phyloP scores from a whole-genome alignment of 2,888 invertebrate genomes.

The Brassicogethes aeneus region DNA sequence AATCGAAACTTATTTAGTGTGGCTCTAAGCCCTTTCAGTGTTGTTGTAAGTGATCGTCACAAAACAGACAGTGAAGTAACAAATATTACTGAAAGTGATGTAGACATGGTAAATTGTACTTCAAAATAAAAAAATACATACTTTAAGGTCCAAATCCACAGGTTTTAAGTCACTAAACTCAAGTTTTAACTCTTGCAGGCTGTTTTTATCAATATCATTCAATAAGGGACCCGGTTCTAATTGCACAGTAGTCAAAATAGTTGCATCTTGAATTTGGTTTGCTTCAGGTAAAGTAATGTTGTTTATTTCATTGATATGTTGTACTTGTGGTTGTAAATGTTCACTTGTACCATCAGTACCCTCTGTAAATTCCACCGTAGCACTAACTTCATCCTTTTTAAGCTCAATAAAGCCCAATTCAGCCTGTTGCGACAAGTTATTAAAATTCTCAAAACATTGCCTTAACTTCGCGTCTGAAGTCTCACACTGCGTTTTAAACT shows the following conservation, averaged over 20 bases:
- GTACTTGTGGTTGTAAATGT: conserved; percentile 5
- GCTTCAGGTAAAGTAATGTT: conserved; percentile 9
- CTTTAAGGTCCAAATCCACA: conserved; percentile 20
- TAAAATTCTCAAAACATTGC: conserved; percentile 33
- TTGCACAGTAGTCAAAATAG: conserved; percentile 23
- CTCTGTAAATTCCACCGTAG: conserved; percentile 7
- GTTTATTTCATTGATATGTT: conserved; percentile 7
- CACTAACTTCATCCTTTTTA: conserved; percentile 25
- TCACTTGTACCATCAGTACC: conserved; percentile 11
- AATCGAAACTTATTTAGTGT: too few species aligned
- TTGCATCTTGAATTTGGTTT: conserved; percentile 9
- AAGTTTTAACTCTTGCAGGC: conserved; percentile 26
- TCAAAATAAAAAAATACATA: too few species aligned
- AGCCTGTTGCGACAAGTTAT: conserved; percentile 27
- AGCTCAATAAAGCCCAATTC: conserved; percentile 33
- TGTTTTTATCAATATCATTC: conserved; percentile 23
- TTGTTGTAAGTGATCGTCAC: too few species aligned
- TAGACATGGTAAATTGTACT: too few species aligned
- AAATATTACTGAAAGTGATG: too few species aligned
- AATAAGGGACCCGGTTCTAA: conserved; percentile 20
- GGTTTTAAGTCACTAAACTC: conserved; percentile 28
- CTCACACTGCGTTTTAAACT: conserved; percentile 41
- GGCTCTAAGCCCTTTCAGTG: too few species aligned
- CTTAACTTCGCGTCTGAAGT: conserved; percentile 36
- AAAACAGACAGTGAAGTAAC: too few species aligned